Conservation (phyloP, 2,797 vertebrate species). For the Hypotaenidia philippensis region DNA sequence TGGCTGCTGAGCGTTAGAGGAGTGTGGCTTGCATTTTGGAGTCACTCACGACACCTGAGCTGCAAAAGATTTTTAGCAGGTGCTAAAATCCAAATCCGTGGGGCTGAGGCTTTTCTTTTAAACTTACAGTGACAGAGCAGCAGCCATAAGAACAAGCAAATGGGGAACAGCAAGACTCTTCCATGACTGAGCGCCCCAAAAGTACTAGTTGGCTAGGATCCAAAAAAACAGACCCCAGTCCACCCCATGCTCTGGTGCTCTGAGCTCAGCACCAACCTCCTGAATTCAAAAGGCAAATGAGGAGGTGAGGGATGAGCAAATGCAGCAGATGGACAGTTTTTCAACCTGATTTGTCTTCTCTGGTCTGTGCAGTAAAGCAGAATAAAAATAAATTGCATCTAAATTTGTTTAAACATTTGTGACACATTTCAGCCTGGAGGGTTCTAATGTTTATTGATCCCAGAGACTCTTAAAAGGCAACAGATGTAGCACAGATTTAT, state of each 20-base stretch:
- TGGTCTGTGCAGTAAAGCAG: slow-evolving; percentile 73
- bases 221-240: background rate
- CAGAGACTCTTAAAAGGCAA: slow-evolving; percentile 75
- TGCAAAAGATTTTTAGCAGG: slow-evolving; percentile 13
- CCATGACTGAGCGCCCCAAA: background rate
- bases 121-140: background rate
- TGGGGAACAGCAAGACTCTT: background rate
- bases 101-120: background rate
- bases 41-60: background rate
- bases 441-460: slow-evolving; percentile 76
- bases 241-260: background rate
- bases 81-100: background rate
- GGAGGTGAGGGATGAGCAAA: background rate
- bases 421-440: slow-evolving; percentile 72
- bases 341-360: slow-evolving; percentile 42
- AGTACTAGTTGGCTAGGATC: background rate
- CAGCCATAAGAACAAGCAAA: background rate
- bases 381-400: slow-evolving; percentile 86
- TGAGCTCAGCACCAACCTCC: background rate
- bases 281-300: background rate
- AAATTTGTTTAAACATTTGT: slow-evolving; percentile 85
- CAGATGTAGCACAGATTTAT: slow-evolving; percentile 71
- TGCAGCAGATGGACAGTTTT: background rate
- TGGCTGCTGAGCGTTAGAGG: background rate
- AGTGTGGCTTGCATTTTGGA: background rate